phyloP scores from a whole-genome alignment of 2,113 vertebrate species.

The Chroicocephalus ridibundus region DNA sequence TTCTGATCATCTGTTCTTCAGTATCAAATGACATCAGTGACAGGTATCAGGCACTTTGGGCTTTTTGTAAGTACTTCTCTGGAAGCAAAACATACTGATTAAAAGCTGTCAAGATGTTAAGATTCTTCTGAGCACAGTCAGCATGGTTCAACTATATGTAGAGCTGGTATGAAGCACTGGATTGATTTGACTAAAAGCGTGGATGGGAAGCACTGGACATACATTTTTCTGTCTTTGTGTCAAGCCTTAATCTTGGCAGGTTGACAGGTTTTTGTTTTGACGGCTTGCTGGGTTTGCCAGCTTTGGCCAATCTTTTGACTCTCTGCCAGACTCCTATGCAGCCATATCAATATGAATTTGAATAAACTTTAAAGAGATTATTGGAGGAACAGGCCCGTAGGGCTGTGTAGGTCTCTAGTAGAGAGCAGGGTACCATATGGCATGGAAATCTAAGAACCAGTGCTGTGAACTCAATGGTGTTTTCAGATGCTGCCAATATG shows the following conservation, averaged over 20 bases:
- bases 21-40: background rate
- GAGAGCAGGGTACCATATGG: conserved; percentile 28
- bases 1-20: background rate
- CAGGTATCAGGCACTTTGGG: background rate
- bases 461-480: background rate
- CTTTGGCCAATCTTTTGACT: background rate
- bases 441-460: conserved; percentile 15
- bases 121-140: background rate
- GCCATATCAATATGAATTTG: conserved; percentile 51
- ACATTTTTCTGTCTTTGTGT: background rate
- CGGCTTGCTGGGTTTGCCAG: conserved; percentile 34
- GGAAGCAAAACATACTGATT: background rate
- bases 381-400: conserved; percentile 47
- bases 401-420: conserved; percentile 4
- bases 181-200: background rate
- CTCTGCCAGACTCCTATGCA: conserved; percentile 56
- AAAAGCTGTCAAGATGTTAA: background rate
- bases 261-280: conserved; percentile 10
- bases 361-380: conserved; percentile 57
- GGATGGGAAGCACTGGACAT: background rate
- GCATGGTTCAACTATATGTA: background rate
- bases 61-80: background rate
- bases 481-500: conserved; percentile 17
- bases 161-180: background rate
- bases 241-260: background rate